Percentiles rank a stretch among this genome's conserved stretches.
These are phyloP conservation scores for Trilocha varians DNA, from an alignment of 2,888 invertebrate species.

Conservation along the genomic window DNA sequence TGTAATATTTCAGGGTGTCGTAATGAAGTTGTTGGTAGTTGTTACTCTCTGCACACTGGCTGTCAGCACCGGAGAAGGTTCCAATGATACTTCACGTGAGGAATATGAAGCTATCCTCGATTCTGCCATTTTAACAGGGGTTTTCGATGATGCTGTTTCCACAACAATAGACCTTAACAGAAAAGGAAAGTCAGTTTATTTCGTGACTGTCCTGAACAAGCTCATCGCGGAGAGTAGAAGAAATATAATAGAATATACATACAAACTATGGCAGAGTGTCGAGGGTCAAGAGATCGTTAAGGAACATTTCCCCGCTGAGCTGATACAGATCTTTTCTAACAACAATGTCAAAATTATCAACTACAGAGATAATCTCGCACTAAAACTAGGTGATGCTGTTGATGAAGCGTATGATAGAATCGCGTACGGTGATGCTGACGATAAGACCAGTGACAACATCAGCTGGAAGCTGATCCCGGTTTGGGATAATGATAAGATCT, in stretches of 20 bases:
- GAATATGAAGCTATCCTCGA: too few relatives aligned
- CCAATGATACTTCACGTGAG: too few relatives aligned
- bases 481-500: constrained; percentile 11
- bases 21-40: neutral
- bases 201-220: neutral
- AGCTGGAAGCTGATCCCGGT: constrained; percentile 8
- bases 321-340: constrained; percentile 1
- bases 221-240: constrained; percentile 4
- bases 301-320: constrained; percentile 7
- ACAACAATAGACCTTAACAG: neutral
- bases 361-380: constrained; percentile 6
- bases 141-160: neutral
- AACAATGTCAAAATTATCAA: constrained; percentile 5
- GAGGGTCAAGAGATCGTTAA: constrained; percentile 5
- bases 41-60: neutral
- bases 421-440: neutral
- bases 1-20: neutral
- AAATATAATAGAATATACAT: constrained; percentile 7
- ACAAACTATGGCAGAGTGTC: constrained; percentile 8
- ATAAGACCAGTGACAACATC: constrained; percentile 8
- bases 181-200: neutral
- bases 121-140: neutral
- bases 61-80: neutral
- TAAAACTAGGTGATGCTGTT: neutral
- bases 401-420: neutral